phyloP scores from a whole-genome alignment of 2,888 invertebrate genomes.

The Drosophila pseudotalamancana region DNA sequence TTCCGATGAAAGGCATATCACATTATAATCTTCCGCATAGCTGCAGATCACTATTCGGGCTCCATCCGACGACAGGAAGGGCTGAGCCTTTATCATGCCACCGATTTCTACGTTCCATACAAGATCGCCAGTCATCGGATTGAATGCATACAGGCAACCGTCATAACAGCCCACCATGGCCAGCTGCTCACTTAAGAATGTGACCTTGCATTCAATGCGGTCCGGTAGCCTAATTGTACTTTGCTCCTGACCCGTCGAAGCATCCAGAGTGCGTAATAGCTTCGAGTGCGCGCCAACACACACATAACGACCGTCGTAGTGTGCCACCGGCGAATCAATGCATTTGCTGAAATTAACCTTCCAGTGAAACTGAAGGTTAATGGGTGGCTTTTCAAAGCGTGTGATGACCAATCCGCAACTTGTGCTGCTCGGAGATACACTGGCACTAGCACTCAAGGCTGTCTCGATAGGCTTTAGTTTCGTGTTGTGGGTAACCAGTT shows the following conservation, averaged over 20 bases:
- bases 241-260: constrained; percentile 85
- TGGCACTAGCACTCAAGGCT: not conserved
- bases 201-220: constrained; percentile 89
- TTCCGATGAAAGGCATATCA: constrained; percentile 73
- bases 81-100: constrained; percentile 83
- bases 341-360: constrained; percentile 87
- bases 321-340: constrained; percentile 91
- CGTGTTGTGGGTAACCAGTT: constrained; percentile 51
- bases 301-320: constrained; percentile 83
- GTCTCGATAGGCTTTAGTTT: constrained; percentile 58
- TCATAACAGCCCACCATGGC: constrained; percentile 92
- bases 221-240: constrained; percentile 86
- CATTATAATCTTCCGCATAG: constrained; percentile 84
- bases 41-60: constrained; percentile 86
- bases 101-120: constrained; percentile 86
- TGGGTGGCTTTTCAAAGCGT: constrained; percentile 37
- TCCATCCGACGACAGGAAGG: constrained; percentile 87
- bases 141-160: constrained; percentile 89
- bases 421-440: not conserved
- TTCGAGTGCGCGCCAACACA: constrained; percentile 91
- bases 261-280: constrained; percentile 87
- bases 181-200: constrained; percentile 83
- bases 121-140: constrained; percentile 85
- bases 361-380: constrained; percentile 64
- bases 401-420: constrained; percentile 43